These are phyloP conservation scores for Saturnia japonica DNA, from an alignment of 2,888 invertebrate species.

Conservation along the genomic window DNA sequence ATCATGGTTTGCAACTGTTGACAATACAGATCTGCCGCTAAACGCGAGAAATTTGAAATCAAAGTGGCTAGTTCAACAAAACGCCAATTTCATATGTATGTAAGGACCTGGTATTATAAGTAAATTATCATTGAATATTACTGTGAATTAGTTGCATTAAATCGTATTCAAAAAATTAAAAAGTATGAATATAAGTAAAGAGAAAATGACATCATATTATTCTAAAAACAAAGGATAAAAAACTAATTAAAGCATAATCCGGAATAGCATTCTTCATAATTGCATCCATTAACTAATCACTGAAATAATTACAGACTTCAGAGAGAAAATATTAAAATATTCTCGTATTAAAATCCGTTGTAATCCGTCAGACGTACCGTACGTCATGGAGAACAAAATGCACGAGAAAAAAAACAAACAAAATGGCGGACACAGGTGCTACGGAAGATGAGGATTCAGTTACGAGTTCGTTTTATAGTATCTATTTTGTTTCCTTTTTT, in stretches of 20 bases:
- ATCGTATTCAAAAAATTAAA: neutral
- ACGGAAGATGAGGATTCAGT: conserved; percentile 44
- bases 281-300: conserved; percentile 71
- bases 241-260: conserved; percentile 74
- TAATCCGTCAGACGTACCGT: conserved; percentile 69
- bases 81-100: too few relatives aligned
- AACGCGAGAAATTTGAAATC: too few relatives aligned
- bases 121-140: too few relatives aligned
- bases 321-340: conserved; percentile 72
- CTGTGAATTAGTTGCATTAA: neutral
- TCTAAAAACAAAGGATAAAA: conserved; percentile 32
- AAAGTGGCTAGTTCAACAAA: too few relatives aligned
- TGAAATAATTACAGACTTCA: conserved; percentile 63
- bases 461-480: conserved; percentile 32
- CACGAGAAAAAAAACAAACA: conserved; percentile 47
- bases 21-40: too few relatives aligned
- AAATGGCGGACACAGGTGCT: conserved; percentile 68
- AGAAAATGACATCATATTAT: neutral
- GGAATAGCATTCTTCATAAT: conserved; percentile 58
- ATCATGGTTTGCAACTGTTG: too few relatives aligned
- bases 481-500: conserved; percentile 2
- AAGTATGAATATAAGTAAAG: neutral
- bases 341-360: conserved; percentile 55
- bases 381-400: conserved; percentile 46
- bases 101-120: too few relatives aligned